Evolutionary conservation across 2,797 vertebrate species (phyloP), one percentile per base, ranked within the genome.

Genomic region (Knipowitschia caucasica): DNA sequence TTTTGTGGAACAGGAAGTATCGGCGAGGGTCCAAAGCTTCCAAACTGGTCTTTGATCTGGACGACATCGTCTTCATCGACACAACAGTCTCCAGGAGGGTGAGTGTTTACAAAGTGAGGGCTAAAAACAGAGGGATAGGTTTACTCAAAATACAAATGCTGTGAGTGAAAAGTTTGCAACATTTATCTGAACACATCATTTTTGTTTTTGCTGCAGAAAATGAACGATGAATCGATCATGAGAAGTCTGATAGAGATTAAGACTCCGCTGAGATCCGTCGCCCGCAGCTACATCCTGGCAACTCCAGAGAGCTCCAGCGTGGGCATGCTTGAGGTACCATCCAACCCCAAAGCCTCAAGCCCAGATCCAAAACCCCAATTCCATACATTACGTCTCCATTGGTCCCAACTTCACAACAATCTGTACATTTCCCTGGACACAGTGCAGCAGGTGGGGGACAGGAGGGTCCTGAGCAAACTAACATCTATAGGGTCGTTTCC

Each of bases 61-160:
- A 83, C 0, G 82, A 91, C 62, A 83, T 91, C 0, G 78, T 87
- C 20, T 91, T 91, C 69, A 89, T 91, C 7, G 88, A 89, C 65
- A 86, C 87, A 3, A 81, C 85, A 55, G 78, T 89, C 64, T 88
- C 87, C 77, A 77, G 50, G 18, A 90, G 89, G 88, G 89, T 90
- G 5, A 54, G 73, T 1, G 14, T 11, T n/a, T n/a, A n/a, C n/a
- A n/a, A n/a, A n/a, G n/a, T n/a, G n/a, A n/a, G n/a, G n/a, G n/a
- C n/a, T n/a, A n/a, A n/a, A n/a, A n/a, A n/a, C n/a, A n/a, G n/a
- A n/a, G n/a, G n/a, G n/a, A n/a, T n/a, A n/a, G n/a, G n/a, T n/a
- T n/a, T n/a, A n/a, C n/a, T n/a, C n/a, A n/a, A n/a, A n/a, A n/a
- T n/a, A n/a, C n/a, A n/a, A n/a, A n/a, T n/a, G n/a, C n/a, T n/a